These are phyloP conservation scores for Globodera ellingtonae DNA, from an alignment of 1,140 invertebrate species.

Conservation along the genomic window DNA sequence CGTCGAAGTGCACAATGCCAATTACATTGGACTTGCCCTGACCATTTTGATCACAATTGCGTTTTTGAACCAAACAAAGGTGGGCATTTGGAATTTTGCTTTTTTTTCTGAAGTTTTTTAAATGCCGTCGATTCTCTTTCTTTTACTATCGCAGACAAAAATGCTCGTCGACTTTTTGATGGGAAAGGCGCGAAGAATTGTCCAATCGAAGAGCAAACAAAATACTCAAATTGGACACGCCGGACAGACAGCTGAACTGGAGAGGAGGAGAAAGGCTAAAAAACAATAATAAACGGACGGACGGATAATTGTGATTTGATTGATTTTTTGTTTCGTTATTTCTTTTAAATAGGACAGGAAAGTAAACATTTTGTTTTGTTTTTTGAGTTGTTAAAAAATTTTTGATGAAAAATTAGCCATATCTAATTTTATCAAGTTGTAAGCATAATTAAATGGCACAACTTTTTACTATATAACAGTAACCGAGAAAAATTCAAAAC, in stretches of 20 bases:
- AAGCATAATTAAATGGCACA: no score
- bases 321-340: no score
- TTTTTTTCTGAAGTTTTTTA: neutral
- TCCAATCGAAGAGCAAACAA: neutral
- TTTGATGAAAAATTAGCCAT: no score
- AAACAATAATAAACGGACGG: neutral
- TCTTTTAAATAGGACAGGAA: no score
- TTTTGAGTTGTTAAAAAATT: no score
- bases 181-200: neutral
- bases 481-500: no score
- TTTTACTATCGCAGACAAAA: neutral
- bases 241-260: neutral
- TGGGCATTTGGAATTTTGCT: neutral
- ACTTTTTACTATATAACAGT: no score
- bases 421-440: no score
- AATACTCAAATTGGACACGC: neutral
- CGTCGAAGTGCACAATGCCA: conserved; percentile 17
- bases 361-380: no score
- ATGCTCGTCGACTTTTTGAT: conserved; percentile 4
- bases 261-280: conserved; percentile 17
- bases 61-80: conserved; percentile 38
- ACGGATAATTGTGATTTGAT: no score
- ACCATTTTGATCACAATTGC: conserved; percentile 27
- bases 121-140: neutral
- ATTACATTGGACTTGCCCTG: conserved; percentile 24